Evolutionary conservation across 2,113 vertebrate species (phyloP).

Genomic region (Loxodonta africana): DNA sequence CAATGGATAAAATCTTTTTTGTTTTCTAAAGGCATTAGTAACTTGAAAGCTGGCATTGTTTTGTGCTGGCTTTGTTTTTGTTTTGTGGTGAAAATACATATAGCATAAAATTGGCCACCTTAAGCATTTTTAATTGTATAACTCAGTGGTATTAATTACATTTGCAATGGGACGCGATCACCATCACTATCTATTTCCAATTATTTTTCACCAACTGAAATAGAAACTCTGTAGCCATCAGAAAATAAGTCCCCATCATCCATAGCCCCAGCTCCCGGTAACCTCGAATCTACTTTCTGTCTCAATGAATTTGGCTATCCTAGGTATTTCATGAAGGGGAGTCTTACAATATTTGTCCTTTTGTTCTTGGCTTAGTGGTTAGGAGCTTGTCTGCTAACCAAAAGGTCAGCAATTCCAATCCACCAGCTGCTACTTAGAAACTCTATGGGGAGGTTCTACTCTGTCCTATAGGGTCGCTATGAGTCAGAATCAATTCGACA

Average conservation of each 20-base stretch:
- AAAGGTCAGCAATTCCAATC: too few relatives aligned
- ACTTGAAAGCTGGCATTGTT: background rate
- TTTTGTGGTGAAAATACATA: too few relatives aligned
- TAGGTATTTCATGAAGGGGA: background rate
- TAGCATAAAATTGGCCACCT: background rate
- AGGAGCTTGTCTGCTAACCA: too few relatives aligned
- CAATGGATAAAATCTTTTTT: background rate
- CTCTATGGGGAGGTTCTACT: too few relatives aligned
- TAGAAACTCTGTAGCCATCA: background rate
- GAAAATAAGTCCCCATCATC: background rate
- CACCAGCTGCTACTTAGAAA: too few relatives aligned
- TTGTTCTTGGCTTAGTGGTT: background rate
- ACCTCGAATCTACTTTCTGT: background rate
- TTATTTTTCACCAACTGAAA: background rate
- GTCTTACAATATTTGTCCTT: background rate
- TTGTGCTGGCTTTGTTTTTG: too few relatives aligned
- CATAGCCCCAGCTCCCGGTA: background rate
- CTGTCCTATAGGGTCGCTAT: too few relatives aligned
- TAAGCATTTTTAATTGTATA: background rate
- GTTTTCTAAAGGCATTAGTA: background rate
- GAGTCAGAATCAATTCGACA: too few relatives aligned
- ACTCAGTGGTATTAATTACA: background rate
- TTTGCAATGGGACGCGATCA: too few relatives aligned
- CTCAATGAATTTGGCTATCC: background rate
- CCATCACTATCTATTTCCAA: background rate